A percentile compares a stretch with the other conserved stretches of the same genome.
These are phyloP conservation scores for Watsonalla cultraria DNA, from an alignment of 2,888 invertebrate genomes.

Conservation along the genomic window DNA sequence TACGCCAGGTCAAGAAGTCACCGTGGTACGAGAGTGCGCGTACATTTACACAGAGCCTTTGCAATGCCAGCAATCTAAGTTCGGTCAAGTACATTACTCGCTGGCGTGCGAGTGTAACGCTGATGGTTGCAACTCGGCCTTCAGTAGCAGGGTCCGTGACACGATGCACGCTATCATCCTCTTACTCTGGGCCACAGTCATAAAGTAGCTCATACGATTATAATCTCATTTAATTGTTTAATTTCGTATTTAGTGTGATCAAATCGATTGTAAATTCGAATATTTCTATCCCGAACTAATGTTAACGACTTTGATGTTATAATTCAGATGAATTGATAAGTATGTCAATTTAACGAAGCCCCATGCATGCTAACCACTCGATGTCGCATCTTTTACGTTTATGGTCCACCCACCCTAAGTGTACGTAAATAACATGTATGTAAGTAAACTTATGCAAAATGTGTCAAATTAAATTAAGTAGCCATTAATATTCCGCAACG, in stretches of 20 bases:
- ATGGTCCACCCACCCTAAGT: no score
- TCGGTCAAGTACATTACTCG: conserved; percentile 55
- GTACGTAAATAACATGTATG: no score
- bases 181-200: conserved; percentile 5
- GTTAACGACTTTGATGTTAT: no score
- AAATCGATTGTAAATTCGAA: neutral
- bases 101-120: conserved; percentile 52
- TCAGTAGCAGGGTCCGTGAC: conserved; percentile 5
- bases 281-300: no score
- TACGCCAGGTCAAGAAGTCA: conserved; percentile 40
- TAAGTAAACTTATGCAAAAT: no score
- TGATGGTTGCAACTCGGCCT: conserved; percentile 54
- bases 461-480: no score
- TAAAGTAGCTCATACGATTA: conserved; percentile 4
- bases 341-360: no score
- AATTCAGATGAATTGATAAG: no score
- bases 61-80: conserved; percentile 46
- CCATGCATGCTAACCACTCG: no score
- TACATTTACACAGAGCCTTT: conserved; percentile 43
- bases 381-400: no score
- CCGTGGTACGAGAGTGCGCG: conserved; percentile 58
- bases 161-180: neutral
- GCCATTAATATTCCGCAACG: no score
- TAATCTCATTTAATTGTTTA: neutral
- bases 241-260: neutral